Conservation (phyloP, 1,140 invertebrate species). For the Drosophila quadrilineata region DNA sequence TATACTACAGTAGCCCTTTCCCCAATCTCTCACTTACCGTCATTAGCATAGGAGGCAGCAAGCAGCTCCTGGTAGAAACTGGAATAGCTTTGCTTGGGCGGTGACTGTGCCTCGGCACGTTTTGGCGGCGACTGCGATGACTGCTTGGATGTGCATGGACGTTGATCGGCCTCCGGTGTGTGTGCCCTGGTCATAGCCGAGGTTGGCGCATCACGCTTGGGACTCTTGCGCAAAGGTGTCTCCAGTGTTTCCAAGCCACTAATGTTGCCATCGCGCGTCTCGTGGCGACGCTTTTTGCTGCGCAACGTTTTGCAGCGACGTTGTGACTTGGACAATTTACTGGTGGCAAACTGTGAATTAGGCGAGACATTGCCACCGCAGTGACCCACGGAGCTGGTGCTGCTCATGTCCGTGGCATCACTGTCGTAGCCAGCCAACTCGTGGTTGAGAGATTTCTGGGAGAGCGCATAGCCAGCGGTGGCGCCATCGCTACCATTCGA, state of each 20-base stretch:
- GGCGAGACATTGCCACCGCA: conserved; percentile 54
- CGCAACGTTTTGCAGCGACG: conserved; percentile 46
- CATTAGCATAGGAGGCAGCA: conserved; percentile 76
- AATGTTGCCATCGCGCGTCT: conserved; percentile 32
- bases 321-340: conserved; percentile 51
- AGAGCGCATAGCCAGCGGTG: conserved; percentile 32
- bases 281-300: conserved; percentile 68
- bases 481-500: conserved; percentile 20
- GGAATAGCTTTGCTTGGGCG: conserved; percentile 45
- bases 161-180: conserved; percentile 67
- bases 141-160: conserved; percentile 72
- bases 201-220: conserved; percentile 51
- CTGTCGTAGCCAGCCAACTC: conserved; percentile 68
- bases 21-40: conserved; percentile 58
- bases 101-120: conserved; percentile 23
- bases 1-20: too few relatives aligned
- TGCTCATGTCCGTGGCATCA: conserved; percentile 79
- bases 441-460: conserved; percentile 55
- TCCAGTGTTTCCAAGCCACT: conserved; percentile 46
- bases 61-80: conserved; percentile 77
- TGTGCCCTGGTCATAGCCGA: conserved; percentile 41
- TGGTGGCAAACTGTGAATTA: conserved; percentile 29
- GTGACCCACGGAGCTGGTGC: conserved; percentile 74
- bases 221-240: conserved; percentile 54
- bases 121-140: conserved; percentile 65